These are phyloP conservation scores for Eurystomus glaucurus DNA, from an alignment of 2,797 vertebrate species.

Conservation along the genomic window DNA sequence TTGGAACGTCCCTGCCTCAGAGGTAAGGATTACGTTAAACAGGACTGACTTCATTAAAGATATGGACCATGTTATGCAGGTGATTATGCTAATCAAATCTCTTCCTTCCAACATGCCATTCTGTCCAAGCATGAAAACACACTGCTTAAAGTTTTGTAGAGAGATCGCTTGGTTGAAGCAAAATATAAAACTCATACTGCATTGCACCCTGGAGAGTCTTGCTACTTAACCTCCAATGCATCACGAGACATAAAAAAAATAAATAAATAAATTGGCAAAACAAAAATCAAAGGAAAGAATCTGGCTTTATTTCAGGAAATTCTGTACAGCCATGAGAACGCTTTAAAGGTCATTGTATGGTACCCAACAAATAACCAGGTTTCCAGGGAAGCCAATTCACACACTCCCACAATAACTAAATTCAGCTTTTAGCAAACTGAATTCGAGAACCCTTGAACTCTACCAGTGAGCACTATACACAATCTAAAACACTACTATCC, in stretches of 20 bases:
- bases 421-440: neutral
- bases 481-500: neutral
- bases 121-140: neutral
- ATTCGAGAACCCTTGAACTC: conserved; percentile 18
- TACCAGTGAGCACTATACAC: neutral
- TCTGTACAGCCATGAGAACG: neutral
- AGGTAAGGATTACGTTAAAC: neutral
- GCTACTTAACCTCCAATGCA: neutral
- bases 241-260: neutral
- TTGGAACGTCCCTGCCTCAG: neutral
- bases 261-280: neutral
- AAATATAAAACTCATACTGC: neutral
- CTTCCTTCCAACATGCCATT: neutral
- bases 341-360: neutral
- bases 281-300: neutral
- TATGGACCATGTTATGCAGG: neutral
- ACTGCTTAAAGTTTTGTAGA: neutral
- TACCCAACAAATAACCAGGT: neutral
- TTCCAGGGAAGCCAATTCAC: neutral
- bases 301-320: neutral
- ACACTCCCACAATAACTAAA: neutral
- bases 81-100: neutral
- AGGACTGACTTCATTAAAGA: conserved; percentile 18
- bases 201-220: neutral
- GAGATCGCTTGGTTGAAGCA: neutral